A percentile compares a stretch with the other conserved stretches of the same genome.
Evolutionary conservation across 2,797 vertebrate genomes (phyloP).

Genomic region (Tarsius wallacei): DNA sequence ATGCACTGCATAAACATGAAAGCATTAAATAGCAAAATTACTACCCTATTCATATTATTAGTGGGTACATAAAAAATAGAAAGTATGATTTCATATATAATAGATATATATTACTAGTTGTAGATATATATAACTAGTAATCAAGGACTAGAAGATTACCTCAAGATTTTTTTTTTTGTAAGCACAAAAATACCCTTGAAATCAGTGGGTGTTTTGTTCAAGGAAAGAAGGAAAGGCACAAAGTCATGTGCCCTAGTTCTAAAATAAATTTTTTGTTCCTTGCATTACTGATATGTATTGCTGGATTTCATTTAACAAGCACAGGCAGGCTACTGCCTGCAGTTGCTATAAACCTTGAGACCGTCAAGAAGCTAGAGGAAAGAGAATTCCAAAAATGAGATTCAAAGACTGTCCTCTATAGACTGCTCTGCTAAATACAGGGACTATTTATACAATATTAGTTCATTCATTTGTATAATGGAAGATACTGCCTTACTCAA

Average conservation of each 20-base stretch:
- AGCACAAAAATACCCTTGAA: constrained; percentile 59
- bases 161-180: constrained; percentile 61
- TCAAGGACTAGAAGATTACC: constrained; percentile 40
- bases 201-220: constrained; percentile 66
- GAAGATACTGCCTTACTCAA: constrained; percentile 1
- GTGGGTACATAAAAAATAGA: constrained; percentile 49
- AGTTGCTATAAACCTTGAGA: background rate
- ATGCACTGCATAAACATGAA: constrained; percentile 17
- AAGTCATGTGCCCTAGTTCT: background rate
- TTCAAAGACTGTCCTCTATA: background rate
- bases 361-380: background rate
- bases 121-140: constrained; percentile 8
- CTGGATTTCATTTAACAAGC: constrained; percentile 20
- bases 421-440: background rate
- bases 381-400: constrained; percentile 29
- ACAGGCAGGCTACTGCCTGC: background rate
- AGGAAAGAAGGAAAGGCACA: constrained; percentile 20
- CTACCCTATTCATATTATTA: background rate
- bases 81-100: background rate
- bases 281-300: background rate
- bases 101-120: no score
- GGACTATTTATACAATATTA: background rate
- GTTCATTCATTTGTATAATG: background rate
- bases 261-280: constrained; percentile 24
- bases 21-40: constrained; percentile 71